Conservation (phyloP, 2,797 vertebrate genomes). For the Girardinus metallicus region DNA sequence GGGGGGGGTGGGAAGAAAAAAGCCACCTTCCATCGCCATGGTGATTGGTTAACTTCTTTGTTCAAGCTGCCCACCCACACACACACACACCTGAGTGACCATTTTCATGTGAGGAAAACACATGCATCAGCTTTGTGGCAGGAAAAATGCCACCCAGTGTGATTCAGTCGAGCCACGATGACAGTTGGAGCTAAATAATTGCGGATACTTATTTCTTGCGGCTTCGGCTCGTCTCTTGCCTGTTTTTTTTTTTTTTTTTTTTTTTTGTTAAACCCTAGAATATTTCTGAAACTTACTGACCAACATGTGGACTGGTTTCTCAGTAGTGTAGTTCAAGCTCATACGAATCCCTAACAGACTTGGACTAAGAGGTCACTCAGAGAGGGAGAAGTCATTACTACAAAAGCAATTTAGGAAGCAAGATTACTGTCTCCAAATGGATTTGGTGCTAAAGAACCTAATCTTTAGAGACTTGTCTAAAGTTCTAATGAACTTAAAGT, state of each 20-base stretch:
- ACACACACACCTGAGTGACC: slow-evolving; percentile 27
- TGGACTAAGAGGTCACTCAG: neutral
- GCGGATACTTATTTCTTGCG: slow-evolving; percentile 20
- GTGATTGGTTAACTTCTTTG: slow-evolving; percentile 46
- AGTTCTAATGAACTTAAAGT: neutral
- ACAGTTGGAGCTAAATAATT: slow-evolving; percentile 16
- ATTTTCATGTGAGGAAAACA: slow-evolving; percentile 17
- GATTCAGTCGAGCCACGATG: slow-evolving; percentile 28
- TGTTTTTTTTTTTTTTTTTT: neutral
- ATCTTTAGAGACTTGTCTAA: neutral
- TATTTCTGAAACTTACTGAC: neutral
- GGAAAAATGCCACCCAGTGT: slow-evolving; percentile 16
- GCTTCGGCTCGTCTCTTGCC: slow-evolving; percentile 12
- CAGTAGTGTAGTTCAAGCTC: too few species aligned
- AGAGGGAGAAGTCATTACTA: neutral
- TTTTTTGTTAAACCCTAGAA: neutral
- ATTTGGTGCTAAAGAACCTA: neutral
- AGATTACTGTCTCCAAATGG: neutral
- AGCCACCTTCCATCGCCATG: slow-evolving; percentile 25
- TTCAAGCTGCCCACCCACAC: slow-evolving; percentile 48
- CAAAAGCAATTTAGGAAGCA: too few species aligned
- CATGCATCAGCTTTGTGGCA: slow-evolving; percentile 5
- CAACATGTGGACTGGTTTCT: neutral
- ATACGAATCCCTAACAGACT: too few species aligned
- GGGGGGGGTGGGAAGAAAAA: too few species aligned